phyloP scores from a whole-genome alignment of 2,113 vertebrate species.

The Sporophila hypoxantha region DNA sequence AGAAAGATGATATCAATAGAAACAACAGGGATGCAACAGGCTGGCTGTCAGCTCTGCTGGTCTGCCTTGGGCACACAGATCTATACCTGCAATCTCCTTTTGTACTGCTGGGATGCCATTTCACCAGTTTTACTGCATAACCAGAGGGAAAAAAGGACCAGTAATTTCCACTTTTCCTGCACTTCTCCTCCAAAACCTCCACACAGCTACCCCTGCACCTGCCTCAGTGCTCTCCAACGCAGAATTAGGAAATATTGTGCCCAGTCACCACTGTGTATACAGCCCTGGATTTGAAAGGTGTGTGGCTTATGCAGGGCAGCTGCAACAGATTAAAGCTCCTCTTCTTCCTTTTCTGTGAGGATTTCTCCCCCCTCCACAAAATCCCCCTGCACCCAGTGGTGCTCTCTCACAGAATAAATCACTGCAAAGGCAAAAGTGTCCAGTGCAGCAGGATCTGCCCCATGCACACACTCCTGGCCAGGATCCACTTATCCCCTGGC shows the following conservation, averaged over 20 bases:
- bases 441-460: background rate
- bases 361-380: background rate
- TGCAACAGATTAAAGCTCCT: background rate
- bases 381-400: rapidly evolving
- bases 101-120: background rate
- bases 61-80: background rate
- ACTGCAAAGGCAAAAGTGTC: background rate
- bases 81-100: background rate
- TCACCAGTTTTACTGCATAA: background rate
- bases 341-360: background rate
- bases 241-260: background rate
- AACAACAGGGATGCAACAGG: background rate
- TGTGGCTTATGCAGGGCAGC: background rate
- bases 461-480: background rate
- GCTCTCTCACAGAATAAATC: background rate
- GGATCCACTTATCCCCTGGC: background rate
- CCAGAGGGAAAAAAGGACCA: background rate
- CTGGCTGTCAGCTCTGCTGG: background rate
- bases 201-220: background rate
- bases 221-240: background rate
- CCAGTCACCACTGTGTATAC: background rate
- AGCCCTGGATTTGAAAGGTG: background rate
- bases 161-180: background rate
- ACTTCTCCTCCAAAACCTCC: background rate
- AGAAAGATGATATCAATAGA: background rate